Base-by-base conservation (phyloP, 2,113 vertebrate species). In the Atherinomorus stipes region DNA sequence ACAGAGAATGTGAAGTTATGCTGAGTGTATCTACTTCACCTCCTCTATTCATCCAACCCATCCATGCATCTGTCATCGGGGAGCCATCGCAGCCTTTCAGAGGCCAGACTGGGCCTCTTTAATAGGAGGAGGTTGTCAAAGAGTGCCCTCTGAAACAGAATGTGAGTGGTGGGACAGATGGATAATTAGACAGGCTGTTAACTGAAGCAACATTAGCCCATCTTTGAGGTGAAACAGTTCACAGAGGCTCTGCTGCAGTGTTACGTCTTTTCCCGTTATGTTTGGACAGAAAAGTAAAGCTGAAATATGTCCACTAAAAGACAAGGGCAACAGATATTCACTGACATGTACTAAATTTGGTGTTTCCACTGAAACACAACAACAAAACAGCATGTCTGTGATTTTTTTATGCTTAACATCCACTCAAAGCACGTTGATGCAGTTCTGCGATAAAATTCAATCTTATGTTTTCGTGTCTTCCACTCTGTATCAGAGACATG, bases 81-180 rank as follows among this genome's bases (percentile, higher is more conserved):
- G 40, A 26, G 5, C 23, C 25, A 12, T 19, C 23, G 22, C 64
- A 42, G 64, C 56, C 64, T 38, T 73, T 78, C 64, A 65, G 26
- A 69, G 23, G 50, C 56, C 51, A 65, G 65, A 82, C 74, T 10
- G 66, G 34, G 28, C 56, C 65, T 78, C 51, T 63, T 70, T 86
- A 62, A 73, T 67, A 62, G 56, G 37, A 34, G 45, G 19, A 77
- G 63, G 59, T 25, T 64, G 72, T 74, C 69, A 80, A 65, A 70
- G 49, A 28, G 23, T 54, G 59, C 15, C 61, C 53, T 63, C 38
- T 71, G n/a, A 40, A 49, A 61, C 59, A 64, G 47, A 44, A 60
- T 61, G 53, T 62, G 61, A 71, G 71, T 56, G 37, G 49, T 4
- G 7, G 68, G 74, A 79, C 60, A 61, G 47, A 68, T 26, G 31